Conservation (phyloP, 2,888 invertebrate species). For the Cancer borealis region DNA sequence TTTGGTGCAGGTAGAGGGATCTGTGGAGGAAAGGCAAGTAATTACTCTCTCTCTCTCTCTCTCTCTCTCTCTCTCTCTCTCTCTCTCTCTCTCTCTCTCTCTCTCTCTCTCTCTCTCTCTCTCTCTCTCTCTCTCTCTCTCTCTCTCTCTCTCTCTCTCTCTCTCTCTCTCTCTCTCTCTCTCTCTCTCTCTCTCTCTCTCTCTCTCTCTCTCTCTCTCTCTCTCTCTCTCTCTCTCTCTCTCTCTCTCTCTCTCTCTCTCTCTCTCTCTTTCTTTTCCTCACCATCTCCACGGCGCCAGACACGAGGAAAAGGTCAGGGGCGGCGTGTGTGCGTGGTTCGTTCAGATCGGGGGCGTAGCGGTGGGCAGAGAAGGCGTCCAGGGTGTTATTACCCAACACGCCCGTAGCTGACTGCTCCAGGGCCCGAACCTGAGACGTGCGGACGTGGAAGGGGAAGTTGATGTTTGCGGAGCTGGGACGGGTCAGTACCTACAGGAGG, state of each 20-base stretch:
- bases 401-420: slow-evolving; percentile 72
- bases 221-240: slow-evolving; percentile 31
- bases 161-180: slow-evolving; percentile 23
- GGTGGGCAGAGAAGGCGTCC: slow-evolving; percentile 74
- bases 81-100: neutral
- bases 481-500: slow-evolving; percentile 86
- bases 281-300: slow-evolving; percentile 67
- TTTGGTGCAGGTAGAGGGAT: slow-evolving; percentile 48
- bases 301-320: slow-evolving; percentile 75
- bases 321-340: slow-evolving; percentile 66
- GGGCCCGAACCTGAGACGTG: slow-evolving; percentile 86
- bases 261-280: neutral
- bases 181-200: neutral
- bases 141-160: neutral
- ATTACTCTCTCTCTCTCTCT: neutral
- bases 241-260: slow-evolving; percentile 20
- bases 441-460: slow-evolving; percentile 95
- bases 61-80: slow-evolving; percentile 32
- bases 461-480: slow-evolving; percentile 91
- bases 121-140: slow-evolving; percentile 32
- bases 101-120: neutral
- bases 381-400: slow-evolving; percentile 75
- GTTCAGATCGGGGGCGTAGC: slow-evolving; percentile 71
- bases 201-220: neutral
- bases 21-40: slow-evolving; percentile 35